Base-by-base conservation (phyloP, 2,888 invertebrate species). In the Sceliomorpha sp. region DNA sequence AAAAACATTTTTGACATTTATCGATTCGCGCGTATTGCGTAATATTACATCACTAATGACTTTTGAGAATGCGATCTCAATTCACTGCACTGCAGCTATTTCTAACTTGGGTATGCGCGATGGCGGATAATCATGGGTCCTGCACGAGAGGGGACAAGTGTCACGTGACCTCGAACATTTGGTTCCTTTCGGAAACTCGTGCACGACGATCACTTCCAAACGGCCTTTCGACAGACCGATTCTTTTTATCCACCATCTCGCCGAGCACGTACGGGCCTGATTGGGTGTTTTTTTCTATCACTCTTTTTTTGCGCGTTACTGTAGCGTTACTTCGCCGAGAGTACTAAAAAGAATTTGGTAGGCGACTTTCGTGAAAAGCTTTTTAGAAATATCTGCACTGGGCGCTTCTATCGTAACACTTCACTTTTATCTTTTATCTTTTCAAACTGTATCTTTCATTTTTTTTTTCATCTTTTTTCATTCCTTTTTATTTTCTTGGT, bases 351-450 rank as follows among this genome's bases (percentile, higher is more conserved):
- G 45, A 68, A 73, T 64, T 72, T 69, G 58, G 62, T 45, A 45
- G 58, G 59, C 62, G 63, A 37, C 51, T 45, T 66, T 50, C 63
- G 55, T 62, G 60, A 66, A 67, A 63, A n/a, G 60, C 73, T 77
- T 66, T 76, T 85, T 85, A 85, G 86, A 87, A 86, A 85, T 85
- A 85, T 85, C 86, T 85, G 86, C 85, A 81, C 82, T 75, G 72
- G 70, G 72, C 74, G 73, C 51, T 69, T 63, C 58, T 62, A 58
- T 58, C 62, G 62, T 51, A 58, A 69, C 39, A 58, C 56, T 66
- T 64, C 40, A 47, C 45, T 64, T 70, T 76, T 45, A 40, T 60
- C 31, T 55, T 48, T 27, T 45, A 36, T 39, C 24, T 27, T 58
- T 48, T 62, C 36, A 48, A 27, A 58, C 40, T 29, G 32, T 51